Conservation (phyloP, 2,888 invertebrate species). For the Standfussiana lucernea region DNA sequence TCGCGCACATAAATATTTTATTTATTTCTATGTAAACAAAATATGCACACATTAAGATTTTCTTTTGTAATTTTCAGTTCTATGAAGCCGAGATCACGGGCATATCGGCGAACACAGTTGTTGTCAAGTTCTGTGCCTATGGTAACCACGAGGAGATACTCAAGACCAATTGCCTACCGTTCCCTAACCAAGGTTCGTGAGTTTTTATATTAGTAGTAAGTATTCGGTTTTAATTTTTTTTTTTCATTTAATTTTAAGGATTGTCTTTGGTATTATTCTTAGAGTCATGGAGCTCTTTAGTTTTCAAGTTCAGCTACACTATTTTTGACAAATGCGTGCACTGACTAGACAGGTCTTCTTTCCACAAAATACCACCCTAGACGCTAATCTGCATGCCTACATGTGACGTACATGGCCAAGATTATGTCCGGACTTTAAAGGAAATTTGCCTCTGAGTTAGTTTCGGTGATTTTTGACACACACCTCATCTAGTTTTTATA, state of each 20-base stretch:
- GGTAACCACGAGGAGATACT: slow-evolving; percentile 97
- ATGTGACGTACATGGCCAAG: neutral
- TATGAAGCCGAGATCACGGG: slow-evolving; percentile 96
- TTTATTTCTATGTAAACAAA: neutral
- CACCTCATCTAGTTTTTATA: neutral
- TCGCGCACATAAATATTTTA: neutral
- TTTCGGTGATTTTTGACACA: neutral
- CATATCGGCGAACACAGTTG: slow-evolving; percentile 95
- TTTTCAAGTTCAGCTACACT: neutral
- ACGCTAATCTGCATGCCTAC: neutral
- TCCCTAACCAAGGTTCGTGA: slow-evolving; percentile 84
- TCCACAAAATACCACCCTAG: neutral
- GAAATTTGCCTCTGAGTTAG: neutral
- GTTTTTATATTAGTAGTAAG: slow-evolving; percentile 25
- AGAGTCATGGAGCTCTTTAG: neutral
- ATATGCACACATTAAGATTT: neutral
- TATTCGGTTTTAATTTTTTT: neutral
- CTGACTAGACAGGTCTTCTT: neutral
- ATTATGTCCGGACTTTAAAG: neutral
- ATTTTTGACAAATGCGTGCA: neutral
- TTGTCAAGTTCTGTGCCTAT: slow-evolving; percentile 96
- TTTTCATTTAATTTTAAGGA: neutral
- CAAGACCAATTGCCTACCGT: slow-evolving; percentile 94
- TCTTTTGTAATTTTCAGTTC: slow-evolving; percentile 89
- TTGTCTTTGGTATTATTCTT: neutral